phyloP scores from a whole-genome alignment of 2,888 invertebrate species.

The Dryobota labecula region DNA sequence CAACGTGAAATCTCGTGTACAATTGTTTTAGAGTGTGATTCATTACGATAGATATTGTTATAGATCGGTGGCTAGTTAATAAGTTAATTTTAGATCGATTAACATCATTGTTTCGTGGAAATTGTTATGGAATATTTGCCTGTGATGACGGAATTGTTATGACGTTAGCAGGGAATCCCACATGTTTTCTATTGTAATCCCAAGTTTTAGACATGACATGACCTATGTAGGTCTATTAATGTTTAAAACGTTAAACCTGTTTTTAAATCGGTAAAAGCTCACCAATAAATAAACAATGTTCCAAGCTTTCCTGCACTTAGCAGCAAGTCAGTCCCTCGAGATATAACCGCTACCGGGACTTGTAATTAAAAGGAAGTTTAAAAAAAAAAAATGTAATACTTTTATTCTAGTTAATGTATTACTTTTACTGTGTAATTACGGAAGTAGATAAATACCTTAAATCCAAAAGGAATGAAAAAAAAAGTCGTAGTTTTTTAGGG shows the following conservation, averaged over 20 bases:
- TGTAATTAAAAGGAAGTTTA: not conserved
- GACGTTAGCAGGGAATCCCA: constrained; percentile 42
- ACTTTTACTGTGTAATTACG: not conserved
- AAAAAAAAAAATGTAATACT: not conserved
- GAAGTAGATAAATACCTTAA: not conserved
- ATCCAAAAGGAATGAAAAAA: not conserved
- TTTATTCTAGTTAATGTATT: not conserved
- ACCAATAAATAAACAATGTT: constrained; percentile 20
- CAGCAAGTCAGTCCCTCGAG: constrained; percentile 19
- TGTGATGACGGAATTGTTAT: constrained; percentile 33
- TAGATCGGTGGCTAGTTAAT: constrained; percentile 38
- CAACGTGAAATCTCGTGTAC: constrained; percentile 28
- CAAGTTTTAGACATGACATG: constrained; percentile 2
- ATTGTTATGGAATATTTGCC: constrained; percentile 25
- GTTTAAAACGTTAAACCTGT: not conserved
- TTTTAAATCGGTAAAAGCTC: constrained; percentile 40
- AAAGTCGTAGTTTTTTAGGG: too few relatives aligned
- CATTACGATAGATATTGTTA: constrained; percentile 28
- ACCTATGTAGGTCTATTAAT: constrained; percentile 8
- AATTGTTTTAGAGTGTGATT: constrained; percentile 39
- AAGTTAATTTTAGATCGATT: constrained; percentile 52
- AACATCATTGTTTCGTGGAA: constrained; percentile 41
- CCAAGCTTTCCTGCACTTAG: constrained; percentile 36
- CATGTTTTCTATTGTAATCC: constrained; percentile 19
- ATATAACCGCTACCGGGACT: not conserved